These are phyloP conservation scores for Anneissia japonica DNA, from an alignment of 35 echinoderm and acorn worm genomes.

Conservation along the genomic window DNA sequence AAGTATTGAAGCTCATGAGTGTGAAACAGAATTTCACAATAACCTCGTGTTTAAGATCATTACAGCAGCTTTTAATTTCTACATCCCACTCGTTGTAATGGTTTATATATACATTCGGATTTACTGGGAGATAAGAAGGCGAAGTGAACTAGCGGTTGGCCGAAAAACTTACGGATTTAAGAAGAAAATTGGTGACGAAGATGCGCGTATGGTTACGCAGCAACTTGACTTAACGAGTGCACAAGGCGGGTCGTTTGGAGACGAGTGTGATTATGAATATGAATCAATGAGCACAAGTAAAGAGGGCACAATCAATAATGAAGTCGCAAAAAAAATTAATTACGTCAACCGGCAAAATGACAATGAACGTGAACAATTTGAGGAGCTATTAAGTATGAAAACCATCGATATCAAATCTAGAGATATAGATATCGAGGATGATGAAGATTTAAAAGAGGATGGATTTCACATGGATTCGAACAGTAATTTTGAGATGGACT, in stretches of 20 bases:
- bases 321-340: not conserved
- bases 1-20: constrained; percentile 30
- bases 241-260: not conserved
- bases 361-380: not conserved
- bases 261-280: not conserved
- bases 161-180: constrained; percentile 23
- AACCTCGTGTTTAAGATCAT: constrained; percentile 71
- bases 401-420: not conserved
- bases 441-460: not conserved
- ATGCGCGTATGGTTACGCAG: not conserved
- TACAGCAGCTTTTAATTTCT: constrained; percentile 90
- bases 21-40: constrained; percentile 79
- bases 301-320: not conserved
- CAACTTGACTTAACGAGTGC: not conserved
- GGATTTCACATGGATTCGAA: not conserved
- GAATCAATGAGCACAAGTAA: not conserved
- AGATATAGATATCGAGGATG: not conserved
- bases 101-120: constrained; percentile 75
- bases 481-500: not conserved
- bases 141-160: constrained; percentile 71
- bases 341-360: not conserved
- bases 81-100: constrained; percentile 77
- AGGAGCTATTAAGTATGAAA: not conserved
- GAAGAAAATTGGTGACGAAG: not conserved
- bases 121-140: constrained; percentile 68